Conservation (phyloP, 2,797 vertebrate species). For the Lutjanus argentimaculatus region DNA sequence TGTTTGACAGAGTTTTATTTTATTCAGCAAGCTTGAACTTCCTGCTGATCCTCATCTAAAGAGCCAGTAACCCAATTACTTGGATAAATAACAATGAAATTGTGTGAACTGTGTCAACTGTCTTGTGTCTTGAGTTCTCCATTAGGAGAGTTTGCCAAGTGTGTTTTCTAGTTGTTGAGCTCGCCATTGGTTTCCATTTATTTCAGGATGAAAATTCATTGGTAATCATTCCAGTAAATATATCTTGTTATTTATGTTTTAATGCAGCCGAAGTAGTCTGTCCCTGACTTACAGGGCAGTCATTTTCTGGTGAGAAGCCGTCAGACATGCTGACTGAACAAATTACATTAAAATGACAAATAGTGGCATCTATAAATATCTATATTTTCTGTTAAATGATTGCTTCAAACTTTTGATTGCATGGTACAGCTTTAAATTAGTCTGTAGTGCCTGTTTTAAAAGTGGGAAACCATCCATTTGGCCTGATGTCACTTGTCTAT, state of each 20-base stretch:
- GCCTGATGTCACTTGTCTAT: constrained; percentile 27
- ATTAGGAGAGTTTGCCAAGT: background rate
- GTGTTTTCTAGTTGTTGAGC: background rate
- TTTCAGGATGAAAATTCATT: no score
- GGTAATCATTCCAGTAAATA: background rate
- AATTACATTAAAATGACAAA: constrained; percentile 4
- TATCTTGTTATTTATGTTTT: background rate
- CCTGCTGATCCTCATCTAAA: background rate
- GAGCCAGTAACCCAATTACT: background rate
- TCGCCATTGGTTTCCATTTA: background rate
- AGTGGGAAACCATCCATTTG: constrained; percentile 5
- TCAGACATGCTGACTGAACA: background rate
- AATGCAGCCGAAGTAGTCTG: background rate
- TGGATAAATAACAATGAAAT: background rate
- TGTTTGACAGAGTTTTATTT: no score
- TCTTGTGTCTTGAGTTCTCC: background rate
- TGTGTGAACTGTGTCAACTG: background rate
- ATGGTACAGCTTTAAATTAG: constrained; percentile 28
- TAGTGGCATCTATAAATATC: background rate
- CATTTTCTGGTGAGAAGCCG: background rate
- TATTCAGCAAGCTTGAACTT: background rate
- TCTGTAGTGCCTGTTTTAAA: constrained; percentile 1
- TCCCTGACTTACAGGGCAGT: background rate
- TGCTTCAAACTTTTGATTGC: constrained; percentile 18
- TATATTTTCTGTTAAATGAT: constrained; percentile 1